Evolutionary conservation across 2,797 vertebrate species (phyloP).

Genomic region (Hyperoplus immaculatus): DNA sequence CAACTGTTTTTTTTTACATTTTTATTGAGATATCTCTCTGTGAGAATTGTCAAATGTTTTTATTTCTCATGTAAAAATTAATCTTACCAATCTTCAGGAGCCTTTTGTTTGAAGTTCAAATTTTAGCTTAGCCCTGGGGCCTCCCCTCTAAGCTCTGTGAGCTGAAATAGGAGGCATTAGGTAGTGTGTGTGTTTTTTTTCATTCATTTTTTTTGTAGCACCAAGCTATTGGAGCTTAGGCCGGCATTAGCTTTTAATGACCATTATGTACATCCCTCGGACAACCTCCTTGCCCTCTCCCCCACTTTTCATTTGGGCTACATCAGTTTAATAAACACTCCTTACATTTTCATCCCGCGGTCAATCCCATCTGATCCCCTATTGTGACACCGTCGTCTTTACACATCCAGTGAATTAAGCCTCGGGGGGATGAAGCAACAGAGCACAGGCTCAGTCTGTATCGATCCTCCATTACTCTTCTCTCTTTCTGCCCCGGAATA

Average conservation of each 20-base stretch:
- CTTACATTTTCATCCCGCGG: slow-evolving; percentile 78
- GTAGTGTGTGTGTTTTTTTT: slow-evolving; percentile 24
- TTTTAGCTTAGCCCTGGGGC: slow-evolving; percentile 7
- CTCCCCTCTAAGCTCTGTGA: slow-evolving; percentile 28
- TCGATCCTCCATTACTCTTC: slow-evolving; percentile 71
- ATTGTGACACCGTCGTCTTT: slow-evolving; percentile 79
- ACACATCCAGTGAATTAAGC: slow-evolving; percentile 78
- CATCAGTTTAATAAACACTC: slow-evolving; percentile 80
- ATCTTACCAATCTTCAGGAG: neutral
- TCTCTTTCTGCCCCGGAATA: slow-evolving; percentile 49
- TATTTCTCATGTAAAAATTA: neutral
- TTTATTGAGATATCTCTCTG: neutral
- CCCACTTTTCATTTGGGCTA: slow-evolving; percentile 47
- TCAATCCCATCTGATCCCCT: slow-evolving; percentile 81
- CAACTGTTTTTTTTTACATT: neutral
- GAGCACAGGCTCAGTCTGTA: slow-evolving; percentile 72
- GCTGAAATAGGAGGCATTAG: slow-evolving; percentile 41
- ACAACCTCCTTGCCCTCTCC: slow-evolving; percentile 33
- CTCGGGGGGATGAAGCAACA: slow-evolving; percentile 77
- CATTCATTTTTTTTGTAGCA: slow-evolving; percentile 27
- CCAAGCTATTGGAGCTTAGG: slow-evolving; percentile 43
- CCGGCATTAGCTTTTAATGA: slow-evolving; percentile 67
- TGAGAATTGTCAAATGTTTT: neutral
- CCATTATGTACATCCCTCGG: slow-evolving; percentile 43
- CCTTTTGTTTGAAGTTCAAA: slow-evolving; percentile 31